These are phyloP conservation scores for Dinoponera quadriceps DNA, from an alignment of 1,140 invertebrate species.

Conservation along the genomic window DNA sequence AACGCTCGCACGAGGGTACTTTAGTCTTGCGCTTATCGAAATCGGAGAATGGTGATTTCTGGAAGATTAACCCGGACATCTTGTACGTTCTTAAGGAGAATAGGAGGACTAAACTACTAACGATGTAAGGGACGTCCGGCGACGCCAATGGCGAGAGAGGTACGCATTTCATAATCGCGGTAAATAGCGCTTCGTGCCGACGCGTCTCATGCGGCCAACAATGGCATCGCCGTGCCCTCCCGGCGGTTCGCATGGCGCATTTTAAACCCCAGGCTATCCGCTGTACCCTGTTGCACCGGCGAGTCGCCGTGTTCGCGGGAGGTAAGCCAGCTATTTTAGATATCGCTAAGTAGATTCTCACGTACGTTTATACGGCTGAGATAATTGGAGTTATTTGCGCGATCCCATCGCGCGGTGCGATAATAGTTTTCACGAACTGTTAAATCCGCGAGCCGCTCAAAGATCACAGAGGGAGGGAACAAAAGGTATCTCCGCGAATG, in stretches of 20 bases:
- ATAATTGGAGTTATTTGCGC: conserved; percentile 50
- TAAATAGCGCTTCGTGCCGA: conserved; percentile 29
- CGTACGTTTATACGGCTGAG: conserved; percentile 24
- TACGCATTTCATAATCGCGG: conserved; percentile 51
- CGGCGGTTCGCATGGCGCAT: conserved; percentile 12
- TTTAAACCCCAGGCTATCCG: conserved; percentile 60
- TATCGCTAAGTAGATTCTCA: conserved; percentile 59
- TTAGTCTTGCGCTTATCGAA: neutral
- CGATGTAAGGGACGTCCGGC: conserved; percentile 4
- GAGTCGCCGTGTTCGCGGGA: conserved; percentile 6
- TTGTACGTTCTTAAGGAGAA: neutral
- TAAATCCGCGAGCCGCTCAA: neutral
- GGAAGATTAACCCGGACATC: neutral
- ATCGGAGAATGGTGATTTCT: neutral
- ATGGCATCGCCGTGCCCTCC: conserved; percentile 39
- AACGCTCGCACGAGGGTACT: neutral
- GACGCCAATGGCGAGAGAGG: conserved; percentile 28
- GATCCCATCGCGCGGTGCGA: conserved; percentile 29
- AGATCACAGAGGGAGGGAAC: neutral
- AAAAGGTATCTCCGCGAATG: neutral
- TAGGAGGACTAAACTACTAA: neutral
- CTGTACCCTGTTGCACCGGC: conserved; percentile 14
- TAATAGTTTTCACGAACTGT: conserved; percentile 27
- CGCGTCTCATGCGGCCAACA: conserved; percentile 31
- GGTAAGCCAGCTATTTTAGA: conserved; percentile 32